phyloP scores from a whole-genome alignment of 2,113 vertebrate genomes.

The Hyperoodon ampullatus region DNA sequence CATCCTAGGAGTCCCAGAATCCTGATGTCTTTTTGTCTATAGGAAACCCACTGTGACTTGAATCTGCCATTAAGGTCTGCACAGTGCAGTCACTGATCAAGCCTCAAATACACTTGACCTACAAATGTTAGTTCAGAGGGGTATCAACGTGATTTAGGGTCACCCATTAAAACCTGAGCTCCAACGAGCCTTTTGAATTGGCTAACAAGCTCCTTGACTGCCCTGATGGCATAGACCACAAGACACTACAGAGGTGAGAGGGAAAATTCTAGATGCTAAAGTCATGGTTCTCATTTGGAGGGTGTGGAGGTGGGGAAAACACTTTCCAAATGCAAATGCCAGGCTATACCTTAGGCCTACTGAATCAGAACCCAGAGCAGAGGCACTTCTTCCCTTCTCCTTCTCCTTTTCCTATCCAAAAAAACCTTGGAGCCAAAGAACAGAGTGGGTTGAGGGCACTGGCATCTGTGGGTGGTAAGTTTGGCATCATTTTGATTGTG shows the following conservation, averaged over 20 bases:
- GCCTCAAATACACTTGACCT: neutral
- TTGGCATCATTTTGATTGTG: constrained; percentile 32
- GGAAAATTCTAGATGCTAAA: constrained; percentile 8
- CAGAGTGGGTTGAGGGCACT: neutral
- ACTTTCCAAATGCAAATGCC: constrained; percentile 29
- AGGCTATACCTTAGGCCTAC: neutral
- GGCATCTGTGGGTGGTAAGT: neutral
- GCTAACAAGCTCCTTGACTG: neutral
- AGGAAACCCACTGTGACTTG: neutral
- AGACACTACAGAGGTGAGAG: neutral
- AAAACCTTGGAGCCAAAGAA: neutral
- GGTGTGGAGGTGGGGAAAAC: neutral
- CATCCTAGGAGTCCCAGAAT: neutral
- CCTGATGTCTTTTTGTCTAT: constrained; percentile 21
- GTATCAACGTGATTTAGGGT: neutral
- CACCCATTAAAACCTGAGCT: neutral
- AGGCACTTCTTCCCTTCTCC: neutral
- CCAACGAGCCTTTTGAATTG: constrained; percentile 31
- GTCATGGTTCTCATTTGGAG: neutral
- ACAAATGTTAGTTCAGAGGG: neutral
- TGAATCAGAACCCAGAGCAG: neutral
- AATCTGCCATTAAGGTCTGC: constrained; percentile 1
- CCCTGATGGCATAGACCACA: neutral
- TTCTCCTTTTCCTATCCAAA: neutral
- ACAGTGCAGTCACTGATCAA: neutral